Conservation (phyloP, 2,797 vertebrate genomes). For the Xiphophorus birchmanni region DNA sequence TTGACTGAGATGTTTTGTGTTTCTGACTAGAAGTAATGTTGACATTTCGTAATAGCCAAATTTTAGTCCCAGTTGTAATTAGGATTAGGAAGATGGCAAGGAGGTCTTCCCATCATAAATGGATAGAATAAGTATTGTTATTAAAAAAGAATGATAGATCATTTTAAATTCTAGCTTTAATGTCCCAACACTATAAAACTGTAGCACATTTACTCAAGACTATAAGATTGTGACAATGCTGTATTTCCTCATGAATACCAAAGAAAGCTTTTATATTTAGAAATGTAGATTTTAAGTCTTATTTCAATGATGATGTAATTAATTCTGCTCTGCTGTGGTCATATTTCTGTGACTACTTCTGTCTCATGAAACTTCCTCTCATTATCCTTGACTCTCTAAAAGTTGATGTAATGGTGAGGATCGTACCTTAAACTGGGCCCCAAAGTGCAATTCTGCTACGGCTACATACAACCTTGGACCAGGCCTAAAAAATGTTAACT, state of each 20-base stretch:
- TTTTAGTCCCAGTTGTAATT: not conserved
- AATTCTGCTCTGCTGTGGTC: not conserved
- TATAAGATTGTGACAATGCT: not conserved
- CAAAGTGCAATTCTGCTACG: not conserved
- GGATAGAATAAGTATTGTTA: not conserved
- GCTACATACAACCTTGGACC: not conserved
- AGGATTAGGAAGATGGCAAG: not conserved
- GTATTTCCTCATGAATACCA: not conserved
- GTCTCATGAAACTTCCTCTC: not conserved
- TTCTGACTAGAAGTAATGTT: not conserved
- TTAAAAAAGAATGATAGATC: not conserved
- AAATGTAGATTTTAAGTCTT: not conserved
- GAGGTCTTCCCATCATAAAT: not conserved
- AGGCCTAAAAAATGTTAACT: not conserved
- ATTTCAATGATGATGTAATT: not conserved
- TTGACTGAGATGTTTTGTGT: not conserved
- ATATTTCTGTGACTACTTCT: not conserved
- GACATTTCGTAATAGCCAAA: not conserved
- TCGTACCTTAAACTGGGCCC: not conserved
- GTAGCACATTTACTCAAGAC: not conserved
- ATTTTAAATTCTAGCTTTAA: not conserved
- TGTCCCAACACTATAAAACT: not conserved
- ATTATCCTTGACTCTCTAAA: not conserved
- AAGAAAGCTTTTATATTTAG: not conserved
- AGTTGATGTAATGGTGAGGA: not conserved